Evolutionary conservation across 2,113 vertebrate genomes (phyloP).

Genomic region (Acrocephalus arundinaceus): DNA sequence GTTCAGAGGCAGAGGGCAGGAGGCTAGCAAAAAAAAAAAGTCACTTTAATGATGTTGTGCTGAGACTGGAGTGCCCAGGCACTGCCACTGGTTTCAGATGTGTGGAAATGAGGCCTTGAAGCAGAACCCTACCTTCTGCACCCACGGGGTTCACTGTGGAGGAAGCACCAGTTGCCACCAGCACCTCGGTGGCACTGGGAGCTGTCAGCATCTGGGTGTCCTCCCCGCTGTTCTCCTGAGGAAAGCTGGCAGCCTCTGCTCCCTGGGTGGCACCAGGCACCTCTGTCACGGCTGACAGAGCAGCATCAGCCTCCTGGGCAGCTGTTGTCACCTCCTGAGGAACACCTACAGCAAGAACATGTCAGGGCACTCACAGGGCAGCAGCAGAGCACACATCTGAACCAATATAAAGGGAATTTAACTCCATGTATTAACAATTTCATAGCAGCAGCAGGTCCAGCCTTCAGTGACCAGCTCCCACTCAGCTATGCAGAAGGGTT

Average conservation of each 20-base stretch:
- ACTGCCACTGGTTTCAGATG: neutral
- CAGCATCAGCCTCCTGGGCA: slow-evolving; percentile 19
- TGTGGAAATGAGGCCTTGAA: neutral
- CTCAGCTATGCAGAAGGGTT: neutral
- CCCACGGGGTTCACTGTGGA: neutral
- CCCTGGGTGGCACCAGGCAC: neutral
- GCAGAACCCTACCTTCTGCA: slow-evolving; percentile 44
- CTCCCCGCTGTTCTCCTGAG: neutral
- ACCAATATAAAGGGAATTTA: fast-evolving
- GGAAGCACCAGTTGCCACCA: neutral
- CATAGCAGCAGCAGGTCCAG: neutral
- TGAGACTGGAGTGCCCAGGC: neutral
- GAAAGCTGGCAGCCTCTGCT: neutral
- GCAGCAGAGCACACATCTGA: neutral
- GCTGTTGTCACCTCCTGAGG: slow-evolving; percentile 36
- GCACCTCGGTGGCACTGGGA: slow-evolving; percentile 6
- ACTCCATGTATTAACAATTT: neutral
- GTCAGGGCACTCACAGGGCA: neutral
- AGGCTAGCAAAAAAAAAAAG: neutral
- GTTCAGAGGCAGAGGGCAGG: neutral
- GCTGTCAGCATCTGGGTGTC: neutral
- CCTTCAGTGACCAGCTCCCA: neutral
- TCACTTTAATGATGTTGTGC: too few relatives aligned
- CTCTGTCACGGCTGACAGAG: neutral
- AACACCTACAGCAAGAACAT: slow-evolving; percentile 26